phyloP scores from a whole-genome alignment of 2,113 vertebrate species.

The Lathamus discolor region DNA sequence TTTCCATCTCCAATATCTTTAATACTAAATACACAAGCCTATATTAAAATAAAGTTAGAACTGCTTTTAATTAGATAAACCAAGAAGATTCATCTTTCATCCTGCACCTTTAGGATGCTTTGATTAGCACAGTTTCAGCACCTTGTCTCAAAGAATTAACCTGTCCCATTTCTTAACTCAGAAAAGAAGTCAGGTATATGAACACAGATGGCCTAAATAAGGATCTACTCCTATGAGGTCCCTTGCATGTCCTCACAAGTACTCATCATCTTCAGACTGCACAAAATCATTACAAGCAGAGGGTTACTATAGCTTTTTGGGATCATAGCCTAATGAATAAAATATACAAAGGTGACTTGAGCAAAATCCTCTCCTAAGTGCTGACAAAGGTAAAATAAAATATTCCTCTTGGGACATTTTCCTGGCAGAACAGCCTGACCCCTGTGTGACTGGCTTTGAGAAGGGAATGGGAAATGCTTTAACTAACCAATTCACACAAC shows the following conservation, averaged over 20 bases:
- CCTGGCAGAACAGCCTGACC: slow-evolving; percentile 45
- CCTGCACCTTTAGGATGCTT: background rate
- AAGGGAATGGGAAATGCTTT: background rate
- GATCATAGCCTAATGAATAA: slow-evolving; percentile 44
- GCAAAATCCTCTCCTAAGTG: background rate
- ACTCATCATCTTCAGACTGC: background rate
- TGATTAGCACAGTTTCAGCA: background rate
- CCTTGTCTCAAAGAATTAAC: slow-evolving; percentile 21
- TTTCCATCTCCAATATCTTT: slow-evolving; percentile 8
- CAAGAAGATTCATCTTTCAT: background rate
- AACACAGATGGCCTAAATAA: background rate
- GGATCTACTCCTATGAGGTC: background rate
- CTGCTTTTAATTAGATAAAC: slow-evolving; percentile 26
- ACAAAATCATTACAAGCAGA: background rate
- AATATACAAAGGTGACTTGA: slow-evolving; percentile 40
- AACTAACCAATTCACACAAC: background rate
- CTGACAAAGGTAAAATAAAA: slow-evolving; percentile 45
- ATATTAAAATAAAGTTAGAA: slow-evolving; percentile 7
- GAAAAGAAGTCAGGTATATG: background rate
- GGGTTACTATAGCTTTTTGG: background rate
- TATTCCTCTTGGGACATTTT: slow-evolving; percentile 35
- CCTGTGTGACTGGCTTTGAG: background rate
- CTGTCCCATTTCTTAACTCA: background rate
- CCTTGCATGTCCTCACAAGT: background rate
- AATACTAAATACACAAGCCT: background rate